Evolutionary conservation across 2,797 vertebrate species (phyloP).

Genomic region (Karalla daura): DNA sequence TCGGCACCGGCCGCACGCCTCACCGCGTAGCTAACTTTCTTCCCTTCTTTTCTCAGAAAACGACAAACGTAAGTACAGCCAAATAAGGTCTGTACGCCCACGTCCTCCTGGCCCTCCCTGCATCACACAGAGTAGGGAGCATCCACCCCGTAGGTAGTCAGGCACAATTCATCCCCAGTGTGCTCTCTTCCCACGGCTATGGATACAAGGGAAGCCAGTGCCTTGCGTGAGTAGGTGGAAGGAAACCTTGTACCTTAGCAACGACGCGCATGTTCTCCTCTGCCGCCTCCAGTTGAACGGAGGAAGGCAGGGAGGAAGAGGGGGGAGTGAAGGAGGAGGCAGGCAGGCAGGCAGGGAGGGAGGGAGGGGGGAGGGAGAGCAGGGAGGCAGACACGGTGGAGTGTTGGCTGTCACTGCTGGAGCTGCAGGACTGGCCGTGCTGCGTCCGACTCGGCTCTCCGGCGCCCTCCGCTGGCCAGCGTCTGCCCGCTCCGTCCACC

Average conservation of each 20-base stretch:
- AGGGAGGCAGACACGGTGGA: conserved; percentile 50
- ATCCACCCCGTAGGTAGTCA: conserved; percentile 77
- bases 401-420: conserved; percentile 49
- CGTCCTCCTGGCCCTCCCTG: conserved; percentile 69
- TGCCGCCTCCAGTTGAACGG: conserved; percentile 74
- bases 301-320: conserved; percentile 61
- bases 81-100: conserved; percentile 77
- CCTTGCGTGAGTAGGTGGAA: conserved; percentile 84
- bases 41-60: conserved; percentile 33
- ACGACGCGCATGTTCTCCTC: conserved; percentile 82
- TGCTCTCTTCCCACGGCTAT: conserved; percentile 78
- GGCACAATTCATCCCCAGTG: conserved; percentile 79
- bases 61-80: conserved; percentile 57
- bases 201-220: conserved; percentile 83
- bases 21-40: conserved; percentile 53
- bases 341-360: conserved; percentile 56
- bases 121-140: conserved; percentile 65
- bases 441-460: conserved; percentile 52
- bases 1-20: conserved; percentile 30
- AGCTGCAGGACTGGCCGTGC: conserved; percentile 61
- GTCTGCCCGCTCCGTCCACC: neutral
- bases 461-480: conserved; percentile 72
- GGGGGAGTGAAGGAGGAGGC: conserved; percentile 37
- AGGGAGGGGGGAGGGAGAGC: conserved; percentile 39
- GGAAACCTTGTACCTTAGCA: conserved; percentile 88